Percentiles rank a stretch among this genome's conserved stretches.
These are phyloP conservation scores for Lumbricus terrestris DNA, from an alignment of 2,888 invertebrate species.

Conservation along the genomic window DNA sequence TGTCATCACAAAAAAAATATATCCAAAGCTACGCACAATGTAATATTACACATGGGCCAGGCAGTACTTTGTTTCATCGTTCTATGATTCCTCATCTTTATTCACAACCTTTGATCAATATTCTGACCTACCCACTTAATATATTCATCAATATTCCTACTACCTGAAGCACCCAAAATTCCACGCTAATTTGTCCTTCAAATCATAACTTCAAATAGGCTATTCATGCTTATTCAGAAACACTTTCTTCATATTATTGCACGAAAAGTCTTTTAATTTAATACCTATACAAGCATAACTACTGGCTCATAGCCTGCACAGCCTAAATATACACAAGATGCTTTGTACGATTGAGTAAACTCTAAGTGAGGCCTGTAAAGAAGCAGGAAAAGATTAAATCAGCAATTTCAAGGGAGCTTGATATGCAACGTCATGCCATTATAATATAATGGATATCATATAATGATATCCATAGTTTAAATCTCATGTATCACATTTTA, in stretches of 20 bases:
- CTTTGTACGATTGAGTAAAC: background rate
- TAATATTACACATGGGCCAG: background rate
- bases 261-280: background rate
- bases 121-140: background rate
- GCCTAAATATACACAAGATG: background rate
- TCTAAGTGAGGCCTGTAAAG: background rate
- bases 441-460: too few relatives aligned
- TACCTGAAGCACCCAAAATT: background rate
- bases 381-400: background rate
- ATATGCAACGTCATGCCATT: background rate
- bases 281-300: background rate
- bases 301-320: background rate
- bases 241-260: background rate
- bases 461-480: background rate
- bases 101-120: background rate
- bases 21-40: background rate
- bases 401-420: background rate
- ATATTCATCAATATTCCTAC: background rate
- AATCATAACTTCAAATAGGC: background rate
- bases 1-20: background rate
- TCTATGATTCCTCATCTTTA: too few relatives aligned
- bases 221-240: background rate
- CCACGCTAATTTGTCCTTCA: too few relatives aligned
- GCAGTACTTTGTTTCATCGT: background rate
- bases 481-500: background rate